Evolutionary conservation across 2,888 invertebrate genomes (phyloP).

Genomic region (Drosophila percnosoma): DNA sequence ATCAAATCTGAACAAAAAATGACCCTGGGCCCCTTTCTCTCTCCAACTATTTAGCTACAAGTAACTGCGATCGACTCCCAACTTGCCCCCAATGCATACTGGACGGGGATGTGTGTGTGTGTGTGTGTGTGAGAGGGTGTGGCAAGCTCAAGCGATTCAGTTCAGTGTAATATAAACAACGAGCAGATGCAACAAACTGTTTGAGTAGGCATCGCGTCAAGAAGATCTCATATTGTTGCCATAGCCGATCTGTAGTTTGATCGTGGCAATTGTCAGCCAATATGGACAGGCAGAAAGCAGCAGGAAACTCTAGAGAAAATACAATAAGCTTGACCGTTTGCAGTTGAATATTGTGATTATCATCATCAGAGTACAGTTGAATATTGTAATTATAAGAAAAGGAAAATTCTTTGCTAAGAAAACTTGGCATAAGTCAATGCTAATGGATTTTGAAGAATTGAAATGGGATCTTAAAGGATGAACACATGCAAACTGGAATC

Average conservation of each 20-base stretch:
- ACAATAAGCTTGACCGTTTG: not conserved
- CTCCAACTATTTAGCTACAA: not conserved
- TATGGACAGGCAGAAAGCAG: not conserved
- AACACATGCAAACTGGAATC: not conserved
- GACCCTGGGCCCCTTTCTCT: slow-evolving; percentile 22
- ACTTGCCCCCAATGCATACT: not conserved
- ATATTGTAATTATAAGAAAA: not conserved
- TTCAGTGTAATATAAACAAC: slow-evolving; percentile 23
- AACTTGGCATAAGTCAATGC: not conserved
- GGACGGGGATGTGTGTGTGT: too few species aligned
- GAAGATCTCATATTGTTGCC: not conserved
- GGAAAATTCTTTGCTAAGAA: not conserved
- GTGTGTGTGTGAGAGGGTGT: not conserved
- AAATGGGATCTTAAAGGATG: not conserved
- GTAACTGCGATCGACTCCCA: slow-evolving; percentile 16
- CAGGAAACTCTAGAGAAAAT: not conserved
- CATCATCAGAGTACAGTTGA: not conserved
- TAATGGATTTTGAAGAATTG: not conserved
- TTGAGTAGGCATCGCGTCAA: not conserved
- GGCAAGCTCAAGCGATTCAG: not conserved
- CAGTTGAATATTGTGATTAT: not conserved
- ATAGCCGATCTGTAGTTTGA: not conserved
- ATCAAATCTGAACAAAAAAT: slow-evolving; percentile 44
- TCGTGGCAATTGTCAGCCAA: not conserved
- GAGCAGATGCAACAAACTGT: not conserved